Conservation (phyloP, 2,888 invertebrate genomes). For the Ligdia adustata region DNA sequence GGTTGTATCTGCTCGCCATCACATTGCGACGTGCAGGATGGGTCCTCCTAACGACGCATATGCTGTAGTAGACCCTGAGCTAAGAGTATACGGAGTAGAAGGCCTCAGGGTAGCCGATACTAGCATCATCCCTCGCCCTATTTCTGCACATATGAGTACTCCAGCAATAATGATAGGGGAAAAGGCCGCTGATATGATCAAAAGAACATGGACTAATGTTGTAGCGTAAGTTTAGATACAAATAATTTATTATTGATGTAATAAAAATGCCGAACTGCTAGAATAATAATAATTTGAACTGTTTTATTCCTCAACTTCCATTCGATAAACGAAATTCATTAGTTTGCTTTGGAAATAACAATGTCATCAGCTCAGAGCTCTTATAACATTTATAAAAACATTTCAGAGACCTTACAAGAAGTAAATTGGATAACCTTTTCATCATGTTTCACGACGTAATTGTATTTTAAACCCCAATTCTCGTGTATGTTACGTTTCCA, state of each 20-base stretch:
- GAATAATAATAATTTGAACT: neutral
- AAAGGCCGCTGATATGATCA: constrained; percentile 88
- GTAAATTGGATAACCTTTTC: too few relatives aligned
- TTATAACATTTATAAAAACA: too few relatives aligned
- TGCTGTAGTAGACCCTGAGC: constrained; percentile 86
- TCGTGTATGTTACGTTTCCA: too few relatives aligned
- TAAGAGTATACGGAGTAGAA: constrained; percentile 86
- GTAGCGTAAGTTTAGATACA: constrained; percentile 21
- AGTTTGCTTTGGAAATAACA: too few relatives aligned
- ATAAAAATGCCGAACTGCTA: constrained; percentile 34
- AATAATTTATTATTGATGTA: constrained; percentile 20
- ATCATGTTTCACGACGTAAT: too few relatives aligned
- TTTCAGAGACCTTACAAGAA: too few relatives aligned
- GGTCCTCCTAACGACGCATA: constrained; percentile 85
- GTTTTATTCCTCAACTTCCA: too few relatives aligned
- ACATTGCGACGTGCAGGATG: constrained; percentile 88
- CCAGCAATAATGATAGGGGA: constrained; percentile 90
- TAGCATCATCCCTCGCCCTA: constrained; percentile 87
- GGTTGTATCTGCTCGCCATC: constrained; percentile 84
- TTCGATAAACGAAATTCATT: too few relatives aligned
- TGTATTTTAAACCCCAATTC: too few relatives aligned
- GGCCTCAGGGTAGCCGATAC: constrained; percentile 87
- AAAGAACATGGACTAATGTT: constrained; percentile 78
- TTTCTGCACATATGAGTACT: constrained; percentile 86
- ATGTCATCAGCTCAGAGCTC: too few relatives aligned